phyloP scores from a whole-genome alignment of 2,888 invertebrate genomes.

The Oxytorus armatus region DNA sequence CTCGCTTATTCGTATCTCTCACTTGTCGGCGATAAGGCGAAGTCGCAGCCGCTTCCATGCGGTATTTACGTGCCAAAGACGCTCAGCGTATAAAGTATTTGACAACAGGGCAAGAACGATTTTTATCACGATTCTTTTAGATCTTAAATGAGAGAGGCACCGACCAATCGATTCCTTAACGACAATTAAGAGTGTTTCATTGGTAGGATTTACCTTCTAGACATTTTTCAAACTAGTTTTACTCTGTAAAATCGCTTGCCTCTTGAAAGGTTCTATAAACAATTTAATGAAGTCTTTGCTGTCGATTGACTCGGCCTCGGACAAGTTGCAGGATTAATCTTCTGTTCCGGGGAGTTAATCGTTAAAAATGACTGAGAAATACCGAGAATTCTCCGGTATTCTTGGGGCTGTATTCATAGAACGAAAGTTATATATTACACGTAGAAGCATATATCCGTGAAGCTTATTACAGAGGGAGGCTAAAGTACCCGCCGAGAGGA shows the following conservation, averaged over 20 bases:
- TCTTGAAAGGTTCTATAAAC: neutral
- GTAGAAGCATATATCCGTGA: constrained; percentile 32
- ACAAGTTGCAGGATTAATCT: neutral
- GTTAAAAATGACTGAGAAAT: no score
- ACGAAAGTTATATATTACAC: neutral
- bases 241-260: neutral
- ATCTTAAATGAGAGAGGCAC: no score
- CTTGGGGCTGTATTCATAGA: neutral
- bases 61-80: constrained; percentile 57
- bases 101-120: neutral
- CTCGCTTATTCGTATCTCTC: constrained; percentile 33
- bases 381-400: neutral
- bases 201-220: no score
- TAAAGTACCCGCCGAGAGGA: constrained; percentile 46
- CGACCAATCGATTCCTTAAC: no score
- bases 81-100: constrained; percentile 55
- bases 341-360: neutral
- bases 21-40: constrained; percentile 57
- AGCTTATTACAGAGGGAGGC: constrained; percentile 43
- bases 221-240: neutral
- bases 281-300: neutral
- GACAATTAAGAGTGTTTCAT: no score
- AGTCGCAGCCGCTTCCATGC: constrained; percentile 53
- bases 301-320: neutral
- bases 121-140: no score